A percentile compares a stretch with the other conserved stretches of the same genome.
Conservation (phyloP, 2,113 vertebrate genomes). For the Anolis carolinensis region DNA sequence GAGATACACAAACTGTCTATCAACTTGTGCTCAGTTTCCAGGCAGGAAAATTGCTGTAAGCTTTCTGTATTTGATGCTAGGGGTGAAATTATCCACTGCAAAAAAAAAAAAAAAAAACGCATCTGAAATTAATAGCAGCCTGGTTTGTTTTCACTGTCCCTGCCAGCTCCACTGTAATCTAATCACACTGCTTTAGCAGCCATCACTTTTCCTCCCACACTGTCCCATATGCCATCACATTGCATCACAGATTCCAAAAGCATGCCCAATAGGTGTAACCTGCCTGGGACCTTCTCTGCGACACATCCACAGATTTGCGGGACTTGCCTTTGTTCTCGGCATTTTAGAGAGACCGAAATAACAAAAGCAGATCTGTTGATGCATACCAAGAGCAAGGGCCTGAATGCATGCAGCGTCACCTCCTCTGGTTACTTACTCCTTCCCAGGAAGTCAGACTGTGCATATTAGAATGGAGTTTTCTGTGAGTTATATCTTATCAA, state of each 20-base stretch:
- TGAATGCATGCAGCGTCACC: neutral
- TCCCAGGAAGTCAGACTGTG: neutral
- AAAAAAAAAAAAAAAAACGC: neutral
- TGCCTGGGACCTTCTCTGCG: conserved; percentile 48
- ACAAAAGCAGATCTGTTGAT: neutral
- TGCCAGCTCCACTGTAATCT: conserved; percentile 59
- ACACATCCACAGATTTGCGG: conserved; percentile 62
- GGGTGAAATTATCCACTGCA: neutral
- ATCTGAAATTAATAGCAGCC: conserved; percentile 23
- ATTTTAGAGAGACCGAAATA: conserved; percentile 22
- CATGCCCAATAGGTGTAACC: conserved; percentile 17
- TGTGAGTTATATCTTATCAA: neutral
- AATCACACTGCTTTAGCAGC: conserved; percentile 51
- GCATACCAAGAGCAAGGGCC: neutral
- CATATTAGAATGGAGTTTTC: neutral
- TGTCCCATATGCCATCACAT: conserved; percentile 64
- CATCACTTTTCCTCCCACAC: conserved; percentile 56
- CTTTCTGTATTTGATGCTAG: conserved; percentile 2
- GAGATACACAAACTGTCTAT: neutral
- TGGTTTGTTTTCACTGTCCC: conserved; percentile 24
- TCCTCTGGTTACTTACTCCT: conserved; percentile 9
- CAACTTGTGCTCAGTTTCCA: neutral
- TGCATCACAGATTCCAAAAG: conserved; percentile 46
- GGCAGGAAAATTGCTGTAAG: neutral
- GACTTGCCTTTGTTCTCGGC: conserved; percentile 33